phyloP scores from a whole-genome alignment of 2,888 invertebrate genomes.

The Steromphala cineraria region DNA sequence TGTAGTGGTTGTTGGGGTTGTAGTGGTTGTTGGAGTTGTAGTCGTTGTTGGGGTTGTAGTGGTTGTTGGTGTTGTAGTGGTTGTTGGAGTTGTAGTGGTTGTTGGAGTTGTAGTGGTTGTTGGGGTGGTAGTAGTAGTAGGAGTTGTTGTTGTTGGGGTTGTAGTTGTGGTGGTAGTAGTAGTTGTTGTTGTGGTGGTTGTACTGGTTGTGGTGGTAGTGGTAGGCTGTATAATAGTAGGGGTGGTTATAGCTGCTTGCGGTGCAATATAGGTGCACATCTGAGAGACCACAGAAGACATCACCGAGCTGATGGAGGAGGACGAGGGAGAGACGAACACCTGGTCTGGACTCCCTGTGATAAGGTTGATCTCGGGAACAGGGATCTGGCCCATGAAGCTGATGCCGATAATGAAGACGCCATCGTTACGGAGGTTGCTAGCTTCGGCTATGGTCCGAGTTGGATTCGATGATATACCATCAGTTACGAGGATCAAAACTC shows the following conservation, averaged over 20 bases:
- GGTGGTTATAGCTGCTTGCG: too few relatives aligned
- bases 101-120: neutral
- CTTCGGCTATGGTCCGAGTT: neutral
- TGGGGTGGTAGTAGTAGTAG: neutral
- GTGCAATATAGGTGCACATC: neutral
- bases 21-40: too few relatives aligned
- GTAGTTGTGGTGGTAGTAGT: neutral
- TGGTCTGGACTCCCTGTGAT: neutral
- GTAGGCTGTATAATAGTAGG: neutral
- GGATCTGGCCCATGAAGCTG: neutral
- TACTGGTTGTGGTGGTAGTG: neutral
- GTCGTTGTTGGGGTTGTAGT: too few relatives aligned
- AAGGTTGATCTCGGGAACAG: neutral
- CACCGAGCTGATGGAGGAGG: neutral
- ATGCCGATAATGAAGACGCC: neutral
- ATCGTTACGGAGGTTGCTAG: neutral
- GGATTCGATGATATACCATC: neutral
- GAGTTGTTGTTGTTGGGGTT: neutral
- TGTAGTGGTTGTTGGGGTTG: neutral
- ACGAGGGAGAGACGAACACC: neutral
- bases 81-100: neutral
- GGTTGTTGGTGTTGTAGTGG: slow-evolving; percentile 18
- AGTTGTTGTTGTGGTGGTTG: neutral
- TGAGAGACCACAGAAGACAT: neutral
- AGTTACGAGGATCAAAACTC: neutral